Percentiles rank a stretch among this genome's conserved stretches.
Evolutionary conservation across 2,113 vertebrate genomes (phyloP).

Genomic region (Eclectus roratus): DNA sequence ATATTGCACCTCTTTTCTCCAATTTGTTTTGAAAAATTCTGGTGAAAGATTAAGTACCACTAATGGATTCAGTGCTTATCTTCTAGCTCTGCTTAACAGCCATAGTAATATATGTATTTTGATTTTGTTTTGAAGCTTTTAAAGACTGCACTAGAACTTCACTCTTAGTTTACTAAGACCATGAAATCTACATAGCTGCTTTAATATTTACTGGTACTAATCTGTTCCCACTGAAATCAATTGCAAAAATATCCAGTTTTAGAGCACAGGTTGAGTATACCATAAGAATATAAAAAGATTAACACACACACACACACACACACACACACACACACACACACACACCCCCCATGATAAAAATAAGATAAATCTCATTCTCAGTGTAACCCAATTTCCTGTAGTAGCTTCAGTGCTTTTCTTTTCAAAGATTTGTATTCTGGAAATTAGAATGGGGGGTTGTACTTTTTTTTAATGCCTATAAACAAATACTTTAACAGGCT

Average conservation of each 20-base stretch:
- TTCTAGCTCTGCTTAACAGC: neutral
- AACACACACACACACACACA: neutral
- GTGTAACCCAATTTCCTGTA: neutral
- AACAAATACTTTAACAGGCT: neutral
- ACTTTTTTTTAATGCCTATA: neutral
- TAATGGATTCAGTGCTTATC: neutral
- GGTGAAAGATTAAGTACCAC: neutral
- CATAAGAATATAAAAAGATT: neutral
- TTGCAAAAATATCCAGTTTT: neutral
- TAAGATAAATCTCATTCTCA: neutral
- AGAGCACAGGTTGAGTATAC: neutral
- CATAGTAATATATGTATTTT: neutral
- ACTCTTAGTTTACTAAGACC: neutral
- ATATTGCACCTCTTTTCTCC: neutral
- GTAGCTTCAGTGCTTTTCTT: neutral
- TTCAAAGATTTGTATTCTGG: neutral
- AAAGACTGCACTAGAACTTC: neutral
- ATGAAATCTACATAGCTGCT: neutral
- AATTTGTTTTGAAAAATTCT: neutral
- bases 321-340: neutral
- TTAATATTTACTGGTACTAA: neutral
- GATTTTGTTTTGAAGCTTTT: neutral
- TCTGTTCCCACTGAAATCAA: neutral
- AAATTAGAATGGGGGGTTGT: neutral
- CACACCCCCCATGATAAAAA: fast-evolving